Evolutionary conservation across 53 echinoderm and acorn worm species (phyloP).

Genomic region (Glandiceps talaboti): DNA sequence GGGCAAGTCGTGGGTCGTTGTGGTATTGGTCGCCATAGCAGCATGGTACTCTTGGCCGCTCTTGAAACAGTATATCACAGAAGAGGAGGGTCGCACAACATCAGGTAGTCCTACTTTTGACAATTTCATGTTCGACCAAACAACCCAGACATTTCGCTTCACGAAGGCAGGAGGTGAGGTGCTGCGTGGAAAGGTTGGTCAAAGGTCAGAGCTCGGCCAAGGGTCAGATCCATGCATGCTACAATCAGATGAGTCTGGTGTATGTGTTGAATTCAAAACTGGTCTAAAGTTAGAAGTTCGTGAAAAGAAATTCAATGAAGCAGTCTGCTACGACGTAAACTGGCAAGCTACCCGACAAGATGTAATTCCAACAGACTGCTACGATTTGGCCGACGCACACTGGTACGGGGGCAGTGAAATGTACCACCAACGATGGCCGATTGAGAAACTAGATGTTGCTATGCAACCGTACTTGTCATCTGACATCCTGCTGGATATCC

Average conservation of each 20-base stretch:
- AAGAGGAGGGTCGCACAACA: too few species aligned
- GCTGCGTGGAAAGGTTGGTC: neutral
- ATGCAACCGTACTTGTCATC: conserved; percentile 74
- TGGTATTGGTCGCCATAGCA: neutral
- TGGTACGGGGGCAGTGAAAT: conserved; percentile 81
- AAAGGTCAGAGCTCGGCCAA: neutral
- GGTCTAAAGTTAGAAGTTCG: neutral
- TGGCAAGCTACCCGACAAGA: conserved; percentile 49
- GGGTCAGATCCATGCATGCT: neutral
- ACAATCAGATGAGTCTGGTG: neutral
- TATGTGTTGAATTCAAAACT: neutral
- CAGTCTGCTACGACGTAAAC: conserved; percentile 36
- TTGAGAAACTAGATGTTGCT: conserved; percentile 50
- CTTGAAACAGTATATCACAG: too few species aligned
- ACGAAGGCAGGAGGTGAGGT: too few species aligned
- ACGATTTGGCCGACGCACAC: conserved; percentile 29
- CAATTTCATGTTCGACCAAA: too few species aligned
- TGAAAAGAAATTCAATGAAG: conserved; percentile 2
- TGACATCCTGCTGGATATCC: conserved; percentile 25
- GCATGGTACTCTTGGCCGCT: neutral
- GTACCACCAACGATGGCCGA: conserved; percentile 48
- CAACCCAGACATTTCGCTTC: too few species aligned
- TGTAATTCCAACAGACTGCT: conserved; percentile 46
- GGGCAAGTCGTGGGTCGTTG: neutral
- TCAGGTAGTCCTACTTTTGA: too few species aligned